Percentiles rank a stretch among this genome's conserved stretches.
These are phyloP conservation scores for Trochalopteron elliotii DNA, from an alignment of 2,113 vertebrate species.

Conservation along the genomic window DNA sequence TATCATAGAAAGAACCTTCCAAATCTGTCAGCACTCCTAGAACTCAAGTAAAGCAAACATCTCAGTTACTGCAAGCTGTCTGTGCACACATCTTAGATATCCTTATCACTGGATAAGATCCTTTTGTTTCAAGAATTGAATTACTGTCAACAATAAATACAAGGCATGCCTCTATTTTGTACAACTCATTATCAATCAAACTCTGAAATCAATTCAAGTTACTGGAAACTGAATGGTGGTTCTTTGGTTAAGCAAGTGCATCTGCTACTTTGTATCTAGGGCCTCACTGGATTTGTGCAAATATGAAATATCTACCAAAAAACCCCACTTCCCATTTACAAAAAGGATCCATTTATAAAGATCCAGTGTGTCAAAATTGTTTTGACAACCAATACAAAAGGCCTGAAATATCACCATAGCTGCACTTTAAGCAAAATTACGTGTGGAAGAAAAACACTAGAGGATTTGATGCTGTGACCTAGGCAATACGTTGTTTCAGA, in stretches of 20 bases:
- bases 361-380: not conserved
- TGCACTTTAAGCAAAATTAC: not conserved
- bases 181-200: not conserved
- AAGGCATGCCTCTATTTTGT: not conserved
- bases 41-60: not conserved
- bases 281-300: not conserved
- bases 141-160: not conserved
- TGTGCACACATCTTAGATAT: not conserved
- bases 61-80: not conserved
- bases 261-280: conserved; percentile 29
- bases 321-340: not conserved
- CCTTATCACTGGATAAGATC: not conserved
- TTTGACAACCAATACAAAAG: not conserved
- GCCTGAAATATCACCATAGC: not conserved
- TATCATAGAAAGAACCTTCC: not conserved
- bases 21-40: not conserved
- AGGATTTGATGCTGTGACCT: not conserved
- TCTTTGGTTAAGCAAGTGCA: conserved; percentile 43
- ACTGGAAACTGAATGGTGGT: not conserved
- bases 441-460: not conserved
- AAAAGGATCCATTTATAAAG: not conserved
- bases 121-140: not conserved
- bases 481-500: not conserved
- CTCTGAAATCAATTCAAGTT: not conserved
- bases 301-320: not conserved